These are phyloP conservation scores for Hypsopygia costalis DNA, from an alignment of 2,888 invertebrate genomes.

Conservation along the genomic window DNA sequence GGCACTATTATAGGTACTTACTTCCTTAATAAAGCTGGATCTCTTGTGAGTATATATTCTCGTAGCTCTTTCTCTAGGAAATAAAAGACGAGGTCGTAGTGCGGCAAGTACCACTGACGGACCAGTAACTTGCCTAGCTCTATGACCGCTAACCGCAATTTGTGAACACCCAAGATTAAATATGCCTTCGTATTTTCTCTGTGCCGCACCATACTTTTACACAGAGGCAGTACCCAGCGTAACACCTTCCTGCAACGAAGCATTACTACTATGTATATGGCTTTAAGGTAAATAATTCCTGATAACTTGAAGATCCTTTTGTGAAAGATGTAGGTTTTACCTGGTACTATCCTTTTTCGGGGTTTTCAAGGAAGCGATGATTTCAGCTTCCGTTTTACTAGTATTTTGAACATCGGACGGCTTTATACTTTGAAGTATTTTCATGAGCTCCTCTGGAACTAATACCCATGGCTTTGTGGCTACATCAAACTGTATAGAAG, in stretches of 20 bases:
- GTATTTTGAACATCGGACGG: conserved; percentile 29
- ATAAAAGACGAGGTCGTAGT: conserved; percentile 83
- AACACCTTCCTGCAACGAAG: conserved; percentile 73
- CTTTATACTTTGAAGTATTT: conserved; percentile 78
- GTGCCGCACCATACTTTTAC: conserved; percentile 80
- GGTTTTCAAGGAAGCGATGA: conserved; percentile 70
- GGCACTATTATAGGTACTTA: no score
- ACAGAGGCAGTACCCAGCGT: conserved; percentile 81
- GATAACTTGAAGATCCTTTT: no score
- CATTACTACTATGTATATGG: no score
- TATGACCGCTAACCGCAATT: conserved; percentile 80
- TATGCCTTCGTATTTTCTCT: conserved; percentile 86
- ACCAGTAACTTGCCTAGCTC: conserved; percentile 81
- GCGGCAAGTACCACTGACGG: conserved; percentile 82
- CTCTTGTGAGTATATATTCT: conserved; percentile 70
- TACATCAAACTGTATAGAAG: conserved; percentile 84
- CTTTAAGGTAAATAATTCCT: no score
- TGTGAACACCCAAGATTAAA: conserved; percentile 75
- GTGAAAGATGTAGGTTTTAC: no score
- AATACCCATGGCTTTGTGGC: conserved; percentile 83
- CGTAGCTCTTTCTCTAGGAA: conserved; percentile 84
- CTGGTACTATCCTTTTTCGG: conserved; percentile 67
- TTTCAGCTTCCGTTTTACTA: conserved; percentile 54
- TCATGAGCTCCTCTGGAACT: conserved; percentile 81
- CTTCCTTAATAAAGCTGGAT: conserved; percentile 82